Base-by-base conservation (phyloP, 2,888 invertebrate species). In the Mesorhabditis sp. region DNA sequence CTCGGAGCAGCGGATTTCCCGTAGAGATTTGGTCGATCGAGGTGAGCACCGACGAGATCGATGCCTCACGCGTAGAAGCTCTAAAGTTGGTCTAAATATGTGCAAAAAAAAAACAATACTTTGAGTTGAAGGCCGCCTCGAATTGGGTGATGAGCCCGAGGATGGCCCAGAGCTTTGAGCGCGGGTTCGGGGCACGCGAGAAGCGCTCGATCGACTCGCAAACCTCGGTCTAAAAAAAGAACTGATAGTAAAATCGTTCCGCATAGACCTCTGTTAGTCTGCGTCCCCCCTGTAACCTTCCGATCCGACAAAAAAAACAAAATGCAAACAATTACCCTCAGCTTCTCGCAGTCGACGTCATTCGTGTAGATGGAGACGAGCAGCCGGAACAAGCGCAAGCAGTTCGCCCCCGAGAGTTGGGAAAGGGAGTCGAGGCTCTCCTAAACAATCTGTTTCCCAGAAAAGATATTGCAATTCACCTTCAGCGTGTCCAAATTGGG, bases 311-410 rank as follows among this genome's bases (percentile, higher is more conserved):
- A 28, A 28, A 28, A 28, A 28, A 28, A 28, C 28, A 28, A 28
- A 28, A 28, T 28, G 28, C 28, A 28, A 28, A 28, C 28, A 28
- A 28, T 28, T 28, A 28, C 28, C 28, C 28, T 28, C 28, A 28
- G 28, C 28, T 28, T 28, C 28, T 28, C 28, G 28, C 28, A 28
- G 28, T 28, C 28, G 7, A n/a, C 58, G 58, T n/a, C 58, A 13
- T 50, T 50, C 58, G 58, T 50, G 58, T 50, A 50, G 58, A 50
- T 50, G 58, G n/a, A 50, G 58, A 50, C 58, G n/a, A 50, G n/a
- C 58, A 50, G n/a, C 10, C 58, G 58, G n/a, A 13, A 50, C 7
- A 50, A n/a, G n/a, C 58, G 58, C 7, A 50, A 13, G n/a, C 58
- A 50, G 58, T n/a, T 50, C 7, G 7, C 58, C 7, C 7, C n/a